Base-by-base conservation (phyloP, 2,797 vertebrate genomes). In the Neoniphon sammara region DNA sequence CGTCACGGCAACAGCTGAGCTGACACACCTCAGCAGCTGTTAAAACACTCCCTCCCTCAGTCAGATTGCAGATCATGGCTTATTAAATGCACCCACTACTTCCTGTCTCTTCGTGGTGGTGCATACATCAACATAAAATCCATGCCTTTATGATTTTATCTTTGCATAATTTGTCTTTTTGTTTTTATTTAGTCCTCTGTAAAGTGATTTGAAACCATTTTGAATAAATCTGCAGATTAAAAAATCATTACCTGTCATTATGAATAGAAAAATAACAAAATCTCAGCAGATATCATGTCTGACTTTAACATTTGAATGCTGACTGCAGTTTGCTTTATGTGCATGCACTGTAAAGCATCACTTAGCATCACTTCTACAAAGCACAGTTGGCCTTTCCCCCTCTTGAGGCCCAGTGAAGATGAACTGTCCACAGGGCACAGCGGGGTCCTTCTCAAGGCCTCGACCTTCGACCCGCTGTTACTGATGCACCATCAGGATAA, bases 381-480 rank as follows among this genome's bases (percentile, higher is more conserved):
- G 2, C 31, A 11, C 47, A 20, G 14, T n/a, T n/a, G 4, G n/a
- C 56, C 20, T 31, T 57, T 66, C 2, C 44, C 60, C 49, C 54
- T 66, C 31, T 67, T 68, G 14, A 71, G 58, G 62, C 59, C 47
- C 9, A 3, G 42, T 64, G 6, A 67, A 50, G 70, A 74, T 58
- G 60, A 78, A 66, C 58, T 20, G 53, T 76, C 57, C 42, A 4
- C 54, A 56, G 56, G 42, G 55, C 69, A 55, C 63, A 17, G 58
- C 39, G 18, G 73, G 62, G 55, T 72, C 10, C 7, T 75, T 66
- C 59, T 66, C 47, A 18, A 68, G 72, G 74, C 36, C 62, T 50
- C 75, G 75, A 87, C 78, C 77, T 76, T 57, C 76, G 66, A 85
- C 86, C 78, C 9, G 0, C 23, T 55, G 62, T 68, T 70, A 74